Evolutionary conservation across 2,797 vertebrate genomes (phyloP).

Genomic region (Eulemur coronatus): DNA sequence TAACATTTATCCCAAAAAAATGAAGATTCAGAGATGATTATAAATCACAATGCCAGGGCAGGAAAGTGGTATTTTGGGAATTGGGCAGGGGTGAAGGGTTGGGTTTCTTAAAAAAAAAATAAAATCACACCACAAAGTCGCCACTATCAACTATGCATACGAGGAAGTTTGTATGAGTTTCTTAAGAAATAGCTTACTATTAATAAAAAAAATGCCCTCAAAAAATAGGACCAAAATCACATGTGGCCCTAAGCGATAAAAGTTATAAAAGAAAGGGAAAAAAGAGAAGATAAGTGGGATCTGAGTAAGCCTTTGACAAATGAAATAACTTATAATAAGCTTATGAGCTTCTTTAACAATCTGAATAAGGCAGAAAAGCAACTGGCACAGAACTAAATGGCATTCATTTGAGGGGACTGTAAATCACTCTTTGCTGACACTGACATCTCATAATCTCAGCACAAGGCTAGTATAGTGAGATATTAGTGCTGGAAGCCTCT

Average conservation of each 20-base stretch:
- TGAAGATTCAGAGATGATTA: not conserved
- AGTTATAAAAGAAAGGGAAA: not conserved
- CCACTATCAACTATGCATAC: not conserved
- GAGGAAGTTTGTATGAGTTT: not conserved
- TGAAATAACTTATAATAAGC: conserved; percentile 13
- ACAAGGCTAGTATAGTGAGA: not conserved
- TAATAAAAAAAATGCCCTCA: not conserved
- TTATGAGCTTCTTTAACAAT: not conserved
- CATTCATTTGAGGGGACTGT: not conserved
- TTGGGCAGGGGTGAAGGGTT: not conserved
- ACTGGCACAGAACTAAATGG: not conserved
- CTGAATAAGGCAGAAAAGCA: not conserved
- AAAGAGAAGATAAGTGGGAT: not conserved
- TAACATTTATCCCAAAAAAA: not conserved
- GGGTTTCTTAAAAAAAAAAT: not conserved
- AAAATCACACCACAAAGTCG: not conserved
- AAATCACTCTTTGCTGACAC: not conserved
- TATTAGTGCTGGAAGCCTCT: not conserved
- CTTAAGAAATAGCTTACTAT: not conserved
- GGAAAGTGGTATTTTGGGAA: not conserved
- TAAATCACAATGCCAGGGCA: not conserved
- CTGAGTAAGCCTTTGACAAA: not conserved
- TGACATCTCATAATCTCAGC: not conserved
- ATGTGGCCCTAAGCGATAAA: not conserved
- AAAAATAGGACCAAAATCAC: not conserved